Percentiles rank a stretch among this genome's conserved stretches.
phyloP scores from a whole-genome alignment of 2,113 vertebrate species.

The Anhinga anhinga region DNA sequence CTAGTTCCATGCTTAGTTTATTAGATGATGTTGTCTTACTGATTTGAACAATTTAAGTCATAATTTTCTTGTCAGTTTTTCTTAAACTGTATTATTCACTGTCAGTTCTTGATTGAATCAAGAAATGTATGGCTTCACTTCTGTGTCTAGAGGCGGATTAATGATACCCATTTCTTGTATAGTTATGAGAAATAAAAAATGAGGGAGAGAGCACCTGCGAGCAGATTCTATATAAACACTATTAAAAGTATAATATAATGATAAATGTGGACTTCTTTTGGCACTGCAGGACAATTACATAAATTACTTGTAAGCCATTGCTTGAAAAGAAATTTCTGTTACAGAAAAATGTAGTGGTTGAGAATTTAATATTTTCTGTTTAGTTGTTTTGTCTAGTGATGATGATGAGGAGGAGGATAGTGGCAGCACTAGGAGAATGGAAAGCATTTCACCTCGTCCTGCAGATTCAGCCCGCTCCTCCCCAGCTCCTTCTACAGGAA shows the following conservation, averaged over 20 bases:
- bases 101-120: background rate
- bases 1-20: background rate
- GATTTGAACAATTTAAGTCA: background rate
- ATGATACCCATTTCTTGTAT: background rate
- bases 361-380: constrained; percentile 62
- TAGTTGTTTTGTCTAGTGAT: constrained; percentile 94
- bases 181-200: background rate
- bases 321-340: constrained; percentile 26
- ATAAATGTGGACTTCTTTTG: background rate
- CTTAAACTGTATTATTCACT: background rate
- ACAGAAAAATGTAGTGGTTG: constrained; percentile 35
- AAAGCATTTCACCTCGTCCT: constrained; percentile 87
- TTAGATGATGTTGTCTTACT: background rate
- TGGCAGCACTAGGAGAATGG: constrained; percentile 82
- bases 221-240: background rate
- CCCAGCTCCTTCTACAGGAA: constrained; percentile 85
- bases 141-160: background rate
- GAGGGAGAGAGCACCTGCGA: background rate
- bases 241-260: background rate
- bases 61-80: background rate
- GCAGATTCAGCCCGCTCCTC: constrained; percentile 92
- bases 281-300: background rate
- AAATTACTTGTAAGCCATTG: background rate
- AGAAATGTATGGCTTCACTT: background rate
- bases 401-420: constrained; percentile 87